A percentile compares a stretch with the other conserved stretches of the same genome.
Evolutionary conservation across 2,113 vertebrate species (phyloP).

Genomic region (Corapipo altera): DNA sequence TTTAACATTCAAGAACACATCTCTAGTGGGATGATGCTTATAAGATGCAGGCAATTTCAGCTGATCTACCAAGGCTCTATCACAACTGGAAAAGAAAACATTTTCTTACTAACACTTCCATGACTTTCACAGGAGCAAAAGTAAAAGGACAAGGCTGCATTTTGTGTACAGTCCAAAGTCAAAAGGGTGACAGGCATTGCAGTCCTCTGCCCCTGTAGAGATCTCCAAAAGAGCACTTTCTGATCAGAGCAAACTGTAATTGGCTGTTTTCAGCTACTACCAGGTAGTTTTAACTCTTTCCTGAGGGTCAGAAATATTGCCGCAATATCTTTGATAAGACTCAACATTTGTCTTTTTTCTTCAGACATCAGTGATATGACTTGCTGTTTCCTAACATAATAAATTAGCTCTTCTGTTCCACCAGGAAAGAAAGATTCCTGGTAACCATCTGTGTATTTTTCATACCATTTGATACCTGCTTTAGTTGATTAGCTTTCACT

Average conservation of each 20-base stretch:
- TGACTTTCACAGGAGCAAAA: slow-evolving; percentile 1
- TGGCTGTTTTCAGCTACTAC: neutral
- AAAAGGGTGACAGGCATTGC: neutral
- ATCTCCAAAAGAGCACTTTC: neutral
- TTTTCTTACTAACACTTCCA: neutral
- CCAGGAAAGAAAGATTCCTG: neutral
- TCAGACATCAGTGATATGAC: neutral
- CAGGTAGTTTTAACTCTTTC: neutral
- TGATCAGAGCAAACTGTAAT: neutral
- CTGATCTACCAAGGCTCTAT: neutral
- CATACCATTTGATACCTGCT: neutral
- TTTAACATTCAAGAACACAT: slow-evolving; percentile 65
- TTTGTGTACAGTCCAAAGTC: neutral
- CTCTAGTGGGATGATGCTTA: slow-evolving; percentile 43
- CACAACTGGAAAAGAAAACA: slow-evolving; percentile 14
- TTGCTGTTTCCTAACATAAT: neutral
- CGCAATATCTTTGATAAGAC: neutral
- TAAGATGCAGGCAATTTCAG: slow-evolving; percentile 52
- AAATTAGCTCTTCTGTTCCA: neutral
- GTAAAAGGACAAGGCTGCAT: neutral
- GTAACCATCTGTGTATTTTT: neutral
- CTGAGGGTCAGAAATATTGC: neutral
- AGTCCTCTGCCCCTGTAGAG: neutral
- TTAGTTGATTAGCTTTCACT: neutral
- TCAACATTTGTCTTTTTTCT: neutral